Evolutionary conservation across 2,113 vertebrate species (phyloP).

Genomic region (Oxygymnocypris stewartii): DNA sequence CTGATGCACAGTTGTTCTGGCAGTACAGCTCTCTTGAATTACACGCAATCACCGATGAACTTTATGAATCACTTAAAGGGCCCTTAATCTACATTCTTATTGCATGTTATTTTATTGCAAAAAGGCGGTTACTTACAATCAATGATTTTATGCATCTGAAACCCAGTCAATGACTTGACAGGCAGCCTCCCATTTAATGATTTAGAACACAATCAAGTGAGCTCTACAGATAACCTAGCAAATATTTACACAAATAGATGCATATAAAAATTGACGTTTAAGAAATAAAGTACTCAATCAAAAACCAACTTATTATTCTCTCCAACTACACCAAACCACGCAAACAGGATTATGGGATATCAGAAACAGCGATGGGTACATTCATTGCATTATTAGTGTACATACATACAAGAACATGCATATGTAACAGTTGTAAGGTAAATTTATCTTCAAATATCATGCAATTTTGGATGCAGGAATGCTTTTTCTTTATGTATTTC

Average conservation of each 20-base stretch:
- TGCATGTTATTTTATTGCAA: not conserved
- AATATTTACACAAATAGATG: not conserved
- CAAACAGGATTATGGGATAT: not conserved
- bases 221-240: not conserved
- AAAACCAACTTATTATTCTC: not conserved
- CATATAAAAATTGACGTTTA: not conserved
- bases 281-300: not conserved
- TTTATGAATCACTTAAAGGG: slow-evolving; percentile 14
- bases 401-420: not conserved
- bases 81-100: not conserved
- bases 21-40: slow-evolving; percentile 60
- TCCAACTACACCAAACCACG: not conserved
- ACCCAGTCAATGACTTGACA: not conserved
- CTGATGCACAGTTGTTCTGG: slow-evolving; percentile 76
- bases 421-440: not conserved
- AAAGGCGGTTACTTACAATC: not conserved
- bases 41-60: not conserved
- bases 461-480: not conserved
- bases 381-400: not conserved
- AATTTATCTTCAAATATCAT: not conserved
- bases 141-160: not conserved
- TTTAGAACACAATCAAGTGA: not conserved
- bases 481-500: not conserved
- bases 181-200: not conserved
- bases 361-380: not conserved